A percentile compares a stretch with the other conserved stretches of the same genome.
phyloP scores from a whole-genome alignment of 2,113 vertebrate species.

The Myotis brandtii region DNA sequence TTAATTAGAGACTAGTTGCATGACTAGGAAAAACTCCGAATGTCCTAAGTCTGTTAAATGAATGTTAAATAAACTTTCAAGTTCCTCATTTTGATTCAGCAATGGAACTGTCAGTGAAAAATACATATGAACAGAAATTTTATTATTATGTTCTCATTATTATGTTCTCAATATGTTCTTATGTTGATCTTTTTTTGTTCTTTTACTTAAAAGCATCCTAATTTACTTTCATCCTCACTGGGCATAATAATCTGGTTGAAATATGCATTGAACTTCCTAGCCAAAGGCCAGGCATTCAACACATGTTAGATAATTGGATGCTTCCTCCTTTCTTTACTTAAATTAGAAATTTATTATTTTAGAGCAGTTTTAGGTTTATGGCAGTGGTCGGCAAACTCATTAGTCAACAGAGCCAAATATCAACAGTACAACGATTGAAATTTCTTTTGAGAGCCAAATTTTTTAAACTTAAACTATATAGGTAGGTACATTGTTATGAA shows the following conservation, averaged over 20 bases:
- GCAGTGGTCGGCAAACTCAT: background rate
- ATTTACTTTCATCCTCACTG: slow-evolving; percentile 19
- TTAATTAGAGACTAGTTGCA: slow-evolving; percentile 73
- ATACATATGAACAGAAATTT: background rate
- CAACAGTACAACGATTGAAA: too few species aligned
- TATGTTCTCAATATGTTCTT: background rate
- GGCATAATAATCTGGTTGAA: background rate
- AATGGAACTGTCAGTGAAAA: background rate
- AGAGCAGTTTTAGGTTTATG: background rate
- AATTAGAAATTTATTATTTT: background rate
- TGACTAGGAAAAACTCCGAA: slow-evolving; percentile 43
- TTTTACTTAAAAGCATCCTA: background rate
- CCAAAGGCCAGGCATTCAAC: background rate
- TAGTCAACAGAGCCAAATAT: too few species aligned
- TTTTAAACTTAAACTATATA: too few species aligned
- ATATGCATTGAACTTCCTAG: slow-evolving; percentile 17
- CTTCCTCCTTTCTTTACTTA: background rate
- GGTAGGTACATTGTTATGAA: too few species aligned
- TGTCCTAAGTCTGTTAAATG: slow-evolving; percentile 57
- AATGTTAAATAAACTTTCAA: slow-evolving; percentile 61
- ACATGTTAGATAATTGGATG: background rate
- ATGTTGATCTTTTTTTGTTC: background rate
- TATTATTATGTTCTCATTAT: background rate
- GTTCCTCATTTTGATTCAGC: slow-evolving; percentile 1
- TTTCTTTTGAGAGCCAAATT: too few species aligned